Base-by-base conservation (phyloP, 2,113 vertebrate species). In the Lagenorhynchus albirostris region DNA sequence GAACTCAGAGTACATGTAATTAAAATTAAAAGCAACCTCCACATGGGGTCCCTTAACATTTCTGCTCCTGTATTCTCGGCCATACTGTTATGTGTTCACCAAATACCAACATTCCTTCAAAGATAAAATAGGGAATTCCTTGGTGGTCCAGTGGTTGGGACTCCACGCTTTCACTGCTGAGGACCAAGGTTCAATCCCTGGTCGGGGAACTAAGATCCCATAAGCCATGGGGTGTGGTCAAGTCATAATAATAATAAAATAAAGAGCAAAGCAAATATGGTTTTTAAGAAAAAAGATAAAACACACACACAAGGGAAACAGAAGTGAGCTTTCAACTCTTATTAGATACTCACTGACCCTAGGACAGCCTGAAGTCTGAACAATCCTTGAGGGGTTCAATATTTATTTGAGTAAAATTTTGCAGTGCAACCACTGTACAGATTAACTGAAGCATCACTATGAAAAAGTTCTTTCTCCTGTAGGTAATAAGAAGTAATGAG, bases 91-190 rank as follows among this genome's bases (percentile, higher is more conserved):
- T 71, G 36, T 63, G n/a, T 71, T 83, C 77, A 96, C 41, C 62
- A 96, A 95, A 92, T 55, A 92, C 5, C 83, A 92, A 92, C n/a
- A 96, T 70, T 44, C 53, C 83, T 92, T 88, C 53, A 63, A 63
- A 50, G 44, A 50, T 50, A 33, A 76, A 47, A 29, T 15, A 20
- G 44, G 44, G 44, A 76, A 76, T 33, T 76, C 44, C 15, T 44
- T 76, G 73, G 47, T 33, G 73, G 44, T 50, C 44, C 47, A 33
- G 73, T 50, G 44, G 29, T 76, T 76, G 47, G 73, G 17, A 76
- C 73, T 76, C 73, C 47, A 29, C 31, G 26, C 31, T 33, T 50
- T 76, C 73, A 50, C 1, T 50, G 44, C 26, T 76, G 44, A 50
- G 44, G 73, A 29, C 73, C 31, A 9, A 26, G 17, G 44, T 76